phyloP scores from a whole-genome alignment of 92 coral and sea anemone species.

The Parazoanthus darwini region DNA sequence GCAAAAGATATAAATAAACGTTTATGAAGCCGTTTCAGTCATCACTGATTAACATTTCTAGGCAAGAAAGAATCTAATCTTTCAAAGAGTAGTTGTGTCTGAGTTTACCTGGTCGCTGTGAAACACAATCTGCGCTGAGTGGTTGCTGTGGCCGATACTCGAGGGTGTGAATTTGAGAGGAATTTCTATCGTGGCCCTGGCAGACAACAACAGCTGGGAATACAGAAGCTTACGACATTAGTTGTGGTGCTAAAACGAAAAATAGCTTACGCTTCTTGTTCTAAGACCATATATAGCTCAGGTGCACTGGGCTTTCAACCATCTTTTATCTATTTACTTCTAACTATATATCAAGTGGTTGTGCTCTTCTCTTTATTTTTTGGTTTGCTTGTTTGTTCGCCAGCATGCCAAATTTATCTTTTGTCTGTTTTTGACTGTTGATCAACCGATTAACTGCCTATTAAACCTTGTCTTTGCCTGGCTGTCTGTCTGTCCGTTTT shows the following conservation, averaged over 20 bases:
- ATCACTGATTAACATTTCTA: background rate
- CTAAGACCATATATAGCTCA: too few species aligned
- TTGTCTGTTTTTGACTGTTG: too few species aligned
- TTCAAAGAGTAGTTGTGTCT: background rate
- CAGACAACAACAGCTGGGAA: conserved; percentile 68
- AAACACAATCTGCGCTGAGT: conserved; percentile 84
- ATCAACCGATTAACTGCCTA: too few species aligned
- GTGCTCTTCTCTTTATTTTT: too few species aligned
- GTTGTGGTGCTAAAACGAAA: background rate
- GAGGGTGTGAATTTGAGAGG: conserved; percentile 97
- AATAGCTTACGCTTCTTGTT: too few species aligned
- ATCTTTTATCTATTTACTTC: too few species aligned
- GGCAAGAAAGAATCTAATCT: background rate
- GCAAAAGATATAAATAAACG: too few species aligned
- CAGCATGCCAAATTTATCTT: too few species aligned
- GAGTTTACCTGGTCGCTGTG: conserved; percentile 83
- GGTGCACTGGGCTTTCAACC: too few species aligned
- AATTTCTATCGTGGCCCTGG: conserved; percentile 71
- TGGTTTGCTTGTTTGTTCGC: too few species aligned
- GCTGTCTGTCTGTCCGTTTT: background rate
- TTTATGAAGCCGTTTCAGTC: background rate
- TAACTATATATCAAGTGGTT: too few species aligned
- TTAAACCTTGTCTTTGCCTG: background rate
- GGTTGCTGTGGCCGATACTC: conserved; percentile 79
- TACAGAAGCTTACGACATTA: background rate